A percentile compares a stretch with the other conserved stretches of the same genome.
Evolutionary conservation across 1,140 invertebrate species (phyloP).

Genomic region (Monomorium pharaonis): DNA sequence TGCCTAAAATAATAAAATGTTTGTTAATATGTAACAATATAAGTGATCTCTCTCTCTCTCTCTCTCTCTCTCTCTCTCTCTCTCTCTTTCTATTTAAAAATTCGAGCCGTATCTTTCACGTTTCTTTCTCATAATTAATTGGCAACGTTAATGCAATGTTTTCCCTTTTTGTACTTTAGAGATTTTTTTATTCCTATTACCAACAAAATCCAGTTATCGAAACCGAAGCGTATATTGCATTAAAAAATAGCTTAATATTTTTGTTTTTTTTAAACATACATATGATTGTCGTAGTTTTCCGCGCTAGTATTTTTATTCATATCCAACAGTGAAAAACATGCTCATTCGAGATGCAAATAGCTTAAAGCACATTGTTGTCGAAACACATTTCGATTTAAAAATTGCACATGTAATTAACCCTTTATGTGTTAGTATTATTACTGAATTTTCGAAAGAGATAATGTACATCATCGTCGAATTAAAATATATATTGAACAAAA

Average conservation of each 20-base stretch:
- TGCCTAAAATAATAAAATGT: too few relatives aligned
- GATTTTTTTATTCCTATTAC: not conserved
- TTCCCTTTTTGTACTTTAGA: not conserved
- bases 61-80: too few relatives aligned
- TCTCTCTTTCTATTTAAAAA: too few relatives aligned
- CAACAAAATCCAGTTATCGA: not conserved
- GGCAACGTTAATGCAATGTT: slow-evolving; percentile 4
- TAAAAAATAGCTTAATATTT: not conserved
- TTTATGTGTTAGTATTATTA: not conserved
- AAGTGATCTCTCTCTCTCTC: too few relatives aligned
- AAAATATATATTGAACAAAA: not conserved
- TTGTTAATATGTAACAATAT: too few relatives aligned
- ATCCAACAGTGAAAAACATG: not conserved
- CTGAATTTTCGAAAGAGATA: not conserved
- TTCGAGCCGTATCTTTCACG: not conserved
- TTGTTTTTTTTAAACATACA: slow-evolving; percentile 15
- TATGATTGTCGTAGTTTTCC: not conserved
- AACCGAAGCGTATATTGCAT: not conserved
- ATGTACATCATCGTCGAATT: not conserved
- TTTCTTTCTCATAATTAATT: slow-evolving; percentile 4
- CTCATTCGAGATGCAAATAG: not conserved
- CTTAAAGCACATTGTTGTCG: not conserved
- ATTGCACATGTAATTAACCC: not conserved
- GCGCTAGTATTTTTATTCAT: not conserved
- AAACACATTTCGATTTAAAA: not conserved